Base-by-base conservation (phyloP, 2,113 vertebrate genomes). In the Psilopogon haemacephalus region DNA sequence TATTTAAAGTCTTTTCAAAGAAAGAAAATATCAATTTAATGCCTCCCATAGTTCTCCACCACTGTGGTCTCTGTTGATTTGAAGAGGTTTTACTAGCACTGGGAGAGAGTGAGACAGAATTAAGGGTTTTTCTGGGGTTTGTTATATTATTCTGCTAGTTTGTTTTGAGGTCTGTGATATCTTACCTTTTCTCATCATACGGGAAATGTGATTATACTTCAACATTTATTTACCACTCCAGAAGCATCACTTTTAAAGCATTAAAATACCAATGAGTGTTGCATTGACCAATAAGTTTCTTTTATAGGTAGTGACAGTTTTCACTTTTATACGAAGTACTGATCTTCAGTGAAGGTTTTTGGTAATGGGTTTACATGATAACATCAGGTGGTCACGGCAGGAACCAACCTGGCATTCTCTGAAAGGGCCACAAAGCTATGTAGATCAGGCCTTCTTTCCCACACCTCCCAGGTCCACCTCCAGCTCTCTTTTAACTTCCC, bases 1-100 rank as follows among this genome's bases (percentile, higher is more conserved):
- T 84, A 91, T 92, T 94, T 87, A 94, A 94, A 89, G 48, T 60
- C 85, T 86, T 95, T 95, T 89, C 87, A 94, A 89, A 95, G 82
- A 77, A 83, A 83, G 74, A 94, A 90, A 93, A 94, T 76, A 65
- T 28, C 73, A 78, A n/a, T 91, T 67, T 88, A 95, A 95, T 90
- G 75, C 65, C 78, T 85, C 75, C 69, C 81, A 76, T 84, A 94
- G 86, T 78, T 86, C 56, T 82, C 90, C 86, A 23, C 73, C 40
- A 5, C 24, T 42, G 89, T 15, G 2, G 37, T 58, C 33, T 84
- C 52, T 89, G 89, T 81, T 90, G 72, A 67, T 78, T 92, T 91
- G 77, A 93, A 70, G 82, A 75, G 59, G 30, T 65, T 70, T 93
- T 92, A 69, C 85, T 89, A 89, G 70, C 68, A 32, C 60, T 55